Conservation (phyloP, 2,113 vertebrate species). For the Datnioides undecimradiatus region DNA sequence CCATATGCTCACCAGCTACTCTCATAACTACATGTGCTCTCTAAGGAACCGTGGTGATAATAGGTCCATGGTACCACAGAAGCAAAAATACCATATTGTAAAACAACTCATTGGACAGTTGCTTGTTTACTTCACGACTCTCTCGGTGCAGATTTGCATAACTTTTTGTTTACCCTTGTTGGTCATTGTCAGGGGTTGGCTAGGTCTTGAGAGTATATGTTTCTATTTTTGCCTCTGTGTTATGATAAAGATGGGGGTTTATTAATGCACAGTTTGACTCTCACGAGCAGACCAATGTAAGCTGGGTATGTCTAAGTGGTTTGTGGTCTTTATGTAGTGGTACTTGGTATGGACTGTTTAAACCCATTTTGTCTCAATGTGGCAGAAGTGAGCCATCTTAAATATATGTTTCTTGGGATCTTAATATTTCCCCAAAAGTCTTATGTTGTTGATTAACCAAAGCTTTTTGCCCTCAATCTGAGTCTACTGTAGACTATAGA, state of each 20-base stretch:
- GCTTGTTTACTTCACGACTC: conserved; percentile 70
- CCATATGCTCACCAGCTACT: conserved; percentile 76
- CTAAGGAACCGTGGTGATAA: conserved; percentile 65
- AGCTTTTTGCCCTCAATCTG: conserved; percentile 58
- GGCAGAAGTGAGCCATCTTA: conserved; percentile 58
- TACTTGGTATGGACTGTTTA: conserved; percentile 54
- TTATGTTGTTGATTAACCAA: conserved; percentile 74
- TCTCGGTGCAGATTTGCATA: conserved; percentile 72
- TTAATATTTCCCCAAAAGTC: conserved; percentile 52
- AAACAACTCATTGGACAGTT: conserved; percentile 70
- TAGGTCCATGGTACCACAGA: conserved; percentile 56
- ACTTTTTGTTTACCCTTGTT: conserved; percentile 62
- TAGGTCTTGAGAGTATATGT: conserved; percentile 41
- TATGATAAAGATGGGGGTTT: conserved; percentile 43
- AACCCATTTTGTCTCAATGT: conserved; percentile 50
- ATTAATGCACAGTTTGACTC: conserved; percentile 61
- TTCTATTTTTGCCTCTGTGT: conserved; percentile 56
- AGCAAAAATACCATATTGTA: conserved; percentile 57
- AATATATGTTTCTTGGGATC: conserved; percentile 53
- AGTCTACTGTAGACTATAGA: conserved; percentile 45
- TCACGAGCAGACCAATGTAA: conserved; percentile 44
- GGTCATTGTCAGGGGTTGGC: conserved; percentile 60
- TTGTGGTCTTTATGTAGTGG: conserved; percentile 58
- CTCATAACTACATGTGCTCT: conserved; percentile 70
- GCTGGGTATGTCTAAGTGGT: conserved; percentile 40